Conservation (phyloP, 2,888 invertebrate genomes). For the Caenorhabditis sp. region DNA sequence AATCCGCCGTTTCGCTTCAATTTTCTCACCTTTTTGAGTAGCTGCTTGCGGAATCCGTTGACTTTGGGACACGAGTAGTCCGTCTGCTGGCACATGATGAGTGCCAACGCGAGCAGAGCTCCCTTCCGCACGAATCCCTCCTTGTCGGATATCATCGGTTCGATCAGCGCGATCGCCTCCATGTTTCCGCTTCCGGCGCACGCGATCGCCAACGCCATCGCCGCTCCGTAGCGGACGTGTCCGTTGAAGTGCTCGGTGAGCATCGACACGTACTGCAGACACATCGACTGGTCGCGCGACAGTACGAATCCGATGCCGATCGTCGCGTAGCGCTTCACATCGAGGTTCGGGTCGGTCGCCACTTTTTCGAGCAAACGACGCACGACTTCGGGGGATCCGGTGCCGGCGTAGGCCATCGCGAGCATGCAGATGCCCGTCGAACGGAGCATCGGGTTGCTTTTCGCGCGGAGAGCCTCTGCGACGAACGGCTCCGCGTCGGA, state of each 20-base stretch:
- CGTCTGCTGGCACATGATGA: conserved; percentile 55
- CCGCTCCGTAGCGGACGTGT: conserved; percentile 56
- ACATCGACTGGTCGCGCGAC: conserved; percentile 33
- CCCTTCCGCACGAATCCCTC: conserved; percentile 56
- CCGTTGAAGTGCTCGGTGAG: conserved; percentile 58
- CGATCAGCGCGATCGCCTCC: conserved; percentile 48
- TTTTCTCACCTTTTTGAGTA: conserved; percentile 41
- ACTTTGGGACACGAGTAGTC: conserved; percentile 51
- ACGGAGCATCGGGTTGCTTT: conserved; percentile 75
- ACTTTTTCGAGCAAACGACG: conserved; percentile 85
- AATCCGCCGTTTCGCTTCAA: too few relatives aligned
- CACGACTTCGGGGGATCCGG: conserved; percentile 96
- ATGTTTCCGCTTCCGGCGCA: conserved; percentile 54
- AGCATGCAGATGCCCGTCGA: conserved; percentile 97
- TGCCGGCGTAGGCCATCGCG: conserved; percentile 87
- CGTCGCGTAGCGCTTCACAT: conserved; percentile 97
- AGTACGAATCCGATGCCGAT: conserved; percentile 97
- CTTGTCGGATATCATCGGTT: conserved; percentile 56
- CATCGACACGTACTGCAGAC: conserved; percentile 49
- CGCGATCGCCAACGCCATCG: conserved; percentile 56
- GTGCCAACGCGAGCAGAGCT: conserved; percentile 44
- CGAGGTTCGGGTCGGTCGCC: conserved; percentile 97
- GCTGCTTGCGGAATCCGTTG: conserved; percentile 51
- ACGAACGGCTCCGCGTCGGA: conserved; percentile 92
- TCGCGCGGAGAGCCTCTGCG: conserved; percentile 84